Base-by-base conservation (phyloP, 2,888 invertebrate species). In the Aethes cnicana region DNA sequence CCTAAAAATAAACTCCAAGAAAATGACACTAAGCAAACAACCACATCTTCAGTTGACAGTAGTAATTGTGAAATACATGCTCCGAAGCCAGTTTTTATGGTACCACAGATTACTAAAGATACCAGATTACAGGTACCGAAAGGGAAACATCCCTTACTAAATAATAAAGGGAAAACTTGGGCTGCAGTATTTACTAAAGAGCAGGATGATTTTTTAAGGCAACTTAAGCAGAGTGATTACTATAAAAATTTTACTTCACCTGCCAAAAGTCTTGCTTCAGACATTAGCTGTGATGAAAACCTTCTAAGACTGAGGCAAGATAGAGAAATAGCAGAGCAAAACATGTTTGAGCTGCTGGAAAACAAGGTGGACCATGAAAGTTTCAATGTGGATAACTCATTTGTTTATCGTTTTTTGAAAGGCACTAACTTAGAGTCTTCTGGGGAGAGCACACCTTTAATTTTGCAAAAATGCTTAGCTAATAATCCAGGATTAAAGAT, bases 281-380 rank as follows among this genome's bases (percentile, higher is more conserved):
- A 89, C 42, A 57, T 67, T 1, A 87, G 86, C 54, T 79, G 72
- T 69, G 77, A 85, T 66, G 82, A 82, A 36, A 72, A 72, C 25
- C 58, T 72, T 20, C 57, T 28, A 56, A 84, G 66, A 69, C 56
- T 77, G 2, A 67, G 61, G 9, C 72, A 76, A 12, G 85, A 84
- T 17, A 84, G 77, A 66, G 92, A 92, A 76, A 62, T 78, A 1
- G 92, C 92, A 21, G 95, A 95, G 68, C 89, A 95, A 56, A 91
- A 92, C 54, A 91, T 95, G 68, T 96, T 96, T 80, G 95, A 96
- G 68, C 73, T 94, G 4, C 79, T 96, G 23, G 96, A 96, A 79
- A 92, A 93, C 64, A 94, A 94, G 74, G 94, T 94, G 3, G 88
- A 92, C 36, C 90, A 91, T 70, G 94, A 94, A 14, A 95, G 94